These are phyloP conservation scores for Melanotaenia trifasciata DNA, from an alignment of 2,797 vertebrate genomes.

Conservation along the genomic window DNA sequence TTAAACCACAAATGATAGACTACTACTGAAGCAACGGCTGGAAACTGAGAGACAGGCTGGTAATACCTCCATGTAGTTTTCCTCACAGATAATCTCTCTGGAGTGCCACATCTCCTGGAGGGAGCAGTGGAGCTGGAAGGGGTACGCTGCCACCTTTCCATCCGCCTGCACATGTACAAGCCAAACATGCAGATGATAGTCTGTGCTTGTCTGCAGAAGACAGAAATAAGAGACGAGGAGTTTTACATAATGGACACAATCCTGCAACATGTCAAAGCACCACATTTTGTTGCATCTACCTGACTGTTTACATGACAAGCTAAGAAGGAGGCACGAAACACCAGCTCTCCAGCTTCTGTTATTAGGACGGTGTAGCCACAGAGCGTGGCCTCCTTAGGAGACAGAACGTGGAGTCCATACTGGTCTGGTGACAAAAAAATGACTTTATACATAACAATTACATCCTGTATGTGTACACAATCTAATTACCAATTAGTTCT, in stretches of 20 bases:
- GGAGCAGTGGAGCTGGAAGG: constrained; percentile 72
- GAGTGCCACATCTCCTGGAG: constrained; percentile 62
- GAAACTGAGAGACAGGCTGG: not conserved
- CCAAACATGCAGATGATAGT: constrained; percentile 73
- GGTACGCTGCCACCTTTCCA: constrained; percentile 56
- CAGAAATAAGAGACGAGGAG: not conserved
- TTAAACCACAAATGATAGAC: not conserved
- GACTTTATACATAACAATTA: not conserved
- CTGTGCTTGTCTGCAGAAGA: constrained; percentile 63
- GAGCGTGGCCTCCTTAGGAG: constrained; percentile 40
- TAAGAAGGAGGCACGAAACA: constrained; percentile 76
- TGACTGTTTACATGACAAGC: constrained; percentile 72
- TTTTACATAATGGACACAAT: not conserved
- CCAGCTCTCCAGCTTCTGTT: constrained; percentile 63
- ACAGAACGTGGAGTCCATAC: constrained; percentile 54
- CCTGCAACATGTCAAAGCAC: not conserved
- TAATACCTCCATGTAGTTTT: constrained; percentile 83
- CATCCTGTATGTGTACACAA: not conserved
- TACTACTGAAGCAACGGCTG: not conserved
- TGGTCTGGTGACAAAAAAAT: constrained; percentile 45
- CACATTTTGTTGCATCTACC: constrained; percentile 30
- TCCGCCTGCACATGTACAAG: constrained; percentile 68
- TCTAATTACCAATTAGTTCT: not conserved
- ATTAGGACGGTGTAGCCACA: constrained; percentile 75
- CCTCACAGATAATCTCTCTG: constrained; percentile 81